Evolutionary conservation across 2,797 vertebrate genomes (phyloP), one percentile per base, ranked within the genome.

Genomic region (Poecilia gillii): DNA sequence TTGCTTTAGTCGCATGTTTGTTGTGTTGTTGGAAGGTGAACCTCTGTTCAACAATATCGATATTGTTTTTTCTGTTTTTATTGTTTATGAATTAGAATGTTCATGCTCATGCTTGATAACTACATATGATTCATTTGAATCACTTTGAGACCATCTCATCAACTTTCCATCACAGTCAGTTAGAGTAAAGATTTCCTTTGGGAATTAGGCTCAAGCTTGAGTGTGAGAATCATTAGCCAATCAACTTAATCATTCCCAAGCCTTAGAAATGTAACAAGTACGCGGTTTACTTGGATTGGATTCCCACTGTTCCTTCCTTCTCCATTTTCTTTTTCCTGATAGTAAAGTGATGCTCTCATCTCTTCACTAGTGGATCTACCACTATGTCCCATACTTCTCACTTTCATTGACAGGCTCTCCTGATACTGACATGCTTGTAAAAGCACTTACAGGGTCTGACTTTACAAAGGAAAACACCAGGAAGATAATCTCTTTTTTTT

Each of bases 211-310:
- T 85, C 81, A 85, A 83, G 85, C 83, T 86, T 36, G 73, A 75
- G 78, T 81, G 89, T 84, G 88, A 90, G 80, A 80, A 94, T 94
- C 90, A 83, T 94, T 93, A 94, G 90, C 92, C 90, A 94, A 94
- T 95, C 93, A 93, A 93, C 81, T 85, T 93, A 91, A 91, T 94
- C 87, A 92, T 93, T 88, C 85, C 78, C 79, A 86, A 88, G 89
- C 90, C 91, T 62, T 83, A 77, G 85, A 91, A 91, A 92, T 91
- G 91, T 59, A 79, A 88, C 82, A 83, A 86, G 84, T 93, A 85
- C 84, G 84, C 84, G 80, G 81, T 94, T 92, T 94, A 86, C 77
- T 84, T 88, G 82, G 83, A 84, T 93, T 90, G 92, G 84, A 92
- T 86, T 88, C 85, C 83, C 79, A 81, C 70, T 81, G 81, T 89